Evolutionary conservation across 2,797 vertebrate species (phyloP).

Genomic region (Danio choprae): DNA sequence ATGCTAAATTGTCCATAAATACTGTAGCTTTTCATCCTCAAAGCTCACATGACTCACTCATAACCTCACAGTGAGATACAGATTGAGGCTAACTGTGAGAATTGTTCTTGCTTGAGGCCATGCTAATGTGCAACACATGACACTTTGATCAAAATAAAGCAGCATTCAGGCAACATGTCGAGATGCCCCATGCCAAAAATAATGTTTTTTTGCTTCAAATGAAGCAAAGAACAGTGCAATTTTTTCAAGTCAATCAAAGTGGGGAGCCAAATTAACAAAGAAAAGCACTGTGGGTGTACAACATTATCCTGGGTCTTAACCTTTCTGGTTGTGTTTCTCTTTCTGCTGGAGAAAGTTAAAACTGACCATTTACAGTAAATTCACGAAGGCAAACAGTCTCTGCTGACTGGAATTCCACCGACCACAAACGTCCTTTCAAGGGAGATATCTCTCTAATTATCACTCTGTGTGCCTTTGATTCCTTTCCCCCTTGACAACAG

Average conservation of each 20-base stretch:
- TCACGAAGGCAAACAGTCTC: conserved; percentile 27
- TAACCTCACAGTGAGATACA: conserved; percentile 40
- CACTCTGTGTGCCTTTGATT: conserved; percentile 90
- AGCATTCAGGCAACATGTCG: conserved; percentile 31
- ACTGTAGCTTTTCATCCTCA: conserved; percentile 10
- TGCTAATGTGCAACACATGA: conserved; percentile 45
- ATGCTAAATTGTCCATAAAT: not conserved
- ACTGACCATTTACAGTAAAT: conserved; percentile 49
- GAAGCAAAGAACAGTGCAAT: not conserved
- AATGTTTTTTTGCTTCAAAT: conserved; percentile 12
- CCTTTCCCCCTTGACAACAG: conserved; percentile 92
- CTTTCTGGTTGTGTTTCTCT: conserved; percentile 73
- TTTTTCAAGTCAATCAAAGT: conserved; percentile 13
- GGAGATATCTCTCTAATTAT: conserved; percentile 95
- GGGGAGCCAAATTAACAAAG: not conserved
- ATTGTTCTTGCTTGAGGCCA: conserved; percentile 43
- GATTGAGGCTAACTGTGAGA: conserved; percentile 54
- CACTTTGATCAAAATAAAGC: conserved; percentile 53
- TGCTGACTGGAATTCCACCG: conserved; percentile 48
- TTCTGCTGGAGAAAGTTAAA: conserved; percentile 65
- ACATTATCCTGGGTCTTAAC: not conserved
- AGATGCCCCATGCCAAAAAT: conserved; percentile 42
- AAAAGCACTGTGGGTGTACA: not conserved
- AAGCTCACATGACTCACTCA: conserved; percentile 22
- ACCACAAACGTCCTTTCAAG: conserved; percentile 84